These are phyloP conservation scores for Anarhynchus alexandrinus DNA, from an alignment of 2,113 vertebrate species.

Conservation along the genomic window DNA sequence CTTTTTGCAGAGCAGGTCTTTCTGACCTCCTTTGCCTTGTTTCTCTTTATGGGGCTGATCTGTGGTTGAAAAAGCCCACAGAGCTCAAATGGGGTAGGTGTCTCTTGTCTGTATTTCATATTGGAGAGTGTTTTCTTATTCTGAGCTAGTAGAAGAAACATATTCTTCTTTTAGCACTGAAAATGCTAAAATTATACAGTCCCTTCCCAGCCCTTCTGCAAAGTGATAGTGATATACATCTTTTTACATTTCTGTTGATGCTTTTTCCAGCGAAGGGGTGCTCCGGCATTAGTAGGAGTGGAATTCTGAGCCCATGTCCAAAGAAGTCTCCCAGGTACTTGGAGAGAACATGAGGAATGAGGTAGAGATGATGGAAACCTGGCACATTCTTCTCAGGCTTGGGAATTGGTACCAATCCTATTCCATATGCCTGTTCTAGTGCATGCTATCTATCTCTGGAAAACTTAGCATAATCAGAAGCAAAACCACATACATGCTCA, in stretches of 20 bases:
- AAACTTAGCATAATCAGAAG: not conserved
- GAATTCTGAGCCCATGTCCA: not conserved
- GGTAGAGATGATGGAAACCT: not conserved
- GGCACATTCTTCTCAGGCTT: not conserved
- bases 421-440: not conserved
- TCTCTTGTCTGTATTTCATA: not conserved
- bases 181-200: not conserved
- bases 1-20: constrained; percentile 63
- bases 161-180: not conserved
- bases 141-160: not conserved
- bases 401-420: not conserved
- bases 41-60: constrained; percentile 35
- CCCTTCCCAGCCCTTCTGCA: not conserved
- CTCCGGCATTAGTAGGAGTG: not conserved
- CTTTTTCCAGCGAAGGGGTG: not conserved
- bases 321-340: not conserved
- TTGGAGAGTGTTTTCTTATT: not conserved
- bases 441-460: not conserved
- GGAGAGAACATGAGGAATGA: not conserved
- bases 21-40: constrained; percentile 58
- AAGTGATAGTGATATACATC: not conserved
- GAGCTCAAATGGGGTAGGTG: not conserved
- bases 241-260: not conserved
- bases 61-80: constrained; percentile 50
- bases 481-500: not conserved